These are phyloP conservation scores for Drosophila gaucha DNA, from an alignment of 2,888 invertebrate genomes.

Conservation along the genomic window DNA sequence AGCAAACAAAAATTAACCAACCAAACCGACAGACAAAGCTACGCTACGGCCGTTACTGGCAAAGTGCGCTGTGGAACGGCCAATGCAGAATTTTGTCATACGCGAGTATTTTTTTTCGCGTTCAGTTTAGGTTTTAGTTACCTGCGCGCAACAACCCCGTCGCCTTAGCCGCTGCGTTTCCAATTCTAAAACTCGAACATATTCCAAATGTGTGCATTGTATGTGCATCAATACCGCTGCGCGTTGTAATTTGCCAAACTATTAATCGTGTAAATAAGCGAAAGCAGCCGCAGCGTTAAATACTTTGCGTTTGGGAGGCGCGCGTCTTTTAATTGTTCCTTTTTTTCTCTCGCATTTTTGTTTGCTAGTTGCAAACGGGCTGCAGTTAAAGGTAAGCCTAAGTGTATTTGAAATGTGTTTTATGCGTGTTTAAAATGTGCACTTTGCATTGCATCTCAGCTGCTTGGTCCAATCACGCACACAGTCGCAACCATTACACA, in stretches of 20 bases:
- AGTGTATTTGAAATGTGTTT: constrained; percentile 10
- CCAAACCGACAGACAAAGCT: constrained; percentile 66
- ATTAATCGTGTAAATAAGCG: constrained; percentile 44
- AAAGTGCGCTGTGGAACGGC: constrained; percentile 64
- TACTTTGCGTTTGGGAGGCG: constrained; percentile 34
- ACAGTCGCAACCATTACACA: constrained; percentile 16
- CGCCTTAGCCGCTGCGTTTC: constrained; percentile 42
- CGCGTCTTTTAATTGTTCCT: constrained; percentile 16
- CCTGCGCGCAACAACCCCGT: constrained; percentile 78
- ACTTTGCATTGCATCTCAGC: constrained; percentile 68
- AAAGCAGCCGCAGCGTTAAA: constrained; percentile 47
- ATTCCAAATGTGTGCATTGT: constrained; percentile 26
- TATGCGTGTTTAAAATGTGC: constrained; percentile 42
- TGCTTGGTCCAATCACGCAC: constrained; percentile 61
- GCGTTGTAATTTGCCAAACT: constrained; percentile 24
- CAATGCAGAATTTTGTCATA: constrained; percentile 65
- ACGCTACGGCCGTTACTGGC: constrained; percentile 58
- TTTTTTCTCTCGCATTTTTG: constrained; percentile 7
- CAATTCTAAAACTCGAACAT: constrained; percentile 32
- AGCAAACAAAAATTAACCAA: constrained; percentile 30
- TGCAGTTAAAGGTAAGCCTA: constrained; percentile 44
- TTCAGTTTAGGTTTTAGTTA: constrained; percentile 77
- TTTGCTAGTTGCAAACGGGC: constrained; percentile 26
- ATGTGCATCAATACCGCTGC: constrained; percentile 6
- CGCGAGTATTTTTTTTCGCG: constrained; percentile 75